These are phyloP conservation scores for Trichopria drosophilae DNA, from an alignment of 2,888 invertebrate species.

Conservation along the genomic window DNA sequence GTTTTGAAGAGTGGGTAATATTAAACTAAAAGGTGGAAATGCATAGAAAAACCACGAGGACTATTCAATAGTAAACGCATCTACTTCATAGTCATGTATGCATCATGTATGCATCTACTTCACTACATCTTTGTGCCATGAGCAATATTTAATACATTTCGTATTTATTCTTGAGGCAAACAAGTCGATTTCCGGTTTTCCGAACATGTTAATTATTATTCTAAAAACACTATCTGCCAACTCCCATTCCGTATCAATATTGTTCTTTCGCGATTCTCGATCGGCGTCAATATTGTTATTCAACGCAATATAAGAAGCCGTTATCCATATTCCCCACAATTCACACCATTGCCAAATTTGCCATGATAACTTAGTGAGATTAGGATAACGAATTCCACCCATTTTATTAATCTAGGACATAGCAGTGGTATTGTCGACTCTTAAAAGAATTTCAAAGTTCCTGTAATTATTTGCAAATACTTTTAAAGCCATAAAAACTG, in stretches of 20 bases:
- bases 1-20: conserved; percentile 13
- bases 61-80: conserved; percentile 30
- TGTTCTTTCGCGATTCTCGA: conserved; percentile 33
- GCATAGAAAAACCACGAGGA: conserved; percentile 20
- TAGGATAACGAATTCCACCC: conserved; percentile 31
- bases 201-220: conserved; percentile 15
- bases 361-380: conserved; percentile 27
- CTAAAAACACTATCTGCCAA: conserved; percentile 17
- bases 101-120: too few species aligned
- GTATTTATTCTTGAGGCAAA: conserved; percentile 31
- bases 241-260: conserved; percentile 34
- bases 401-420: conserved; percentile 37
- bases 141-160: conserved; percentile 21
- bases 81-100: conserved; percentile 16
- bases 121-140: conserved; percentile 22
- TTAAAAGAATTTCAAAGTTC: conserved; percentile 30
- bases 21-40: conserved; percentile 24
- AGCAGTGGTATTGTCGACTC: conserved; percentile 38
- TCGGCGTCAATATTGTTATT: conserved; percentile 37
- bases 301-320: conserved; percentile 35
- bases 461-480: conserved; percentile 12
- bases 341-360: conserved; percentile 38
- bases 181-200: conserved; percentile 24
- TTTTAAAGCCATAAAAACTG: conserved; percentile 11
- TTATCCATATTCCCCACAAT: conserved; percentile 28